Percentiles rank a stretch among this genome's conserved stretches.
These are phyloP conservation scores for Syrrhaptes paradoxus DNA, from an alignment of 2,113 vertebrate species.

Conservation along the genomic window DNA sequence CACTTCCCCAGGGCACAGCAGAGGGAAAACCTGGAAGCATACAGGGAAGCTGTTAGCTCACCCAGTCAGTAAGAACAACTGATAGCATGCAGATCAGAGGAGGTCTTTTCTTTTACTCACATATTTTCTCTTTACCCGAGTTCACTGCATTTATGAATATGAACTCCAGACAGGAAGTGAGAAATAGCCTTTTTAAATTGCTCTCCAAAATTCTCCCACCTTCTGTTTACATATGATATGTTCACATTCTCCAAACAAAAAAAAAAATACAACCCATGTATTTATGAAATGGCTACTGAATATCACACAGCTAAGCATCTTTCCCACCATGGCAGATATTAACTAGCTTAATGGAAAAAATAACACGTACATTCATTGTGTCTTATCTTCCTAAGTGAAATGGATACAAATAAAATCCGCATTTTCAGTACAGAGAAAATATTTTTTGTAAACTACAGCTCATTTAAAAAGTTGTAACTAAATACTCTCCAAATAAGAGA, in stretches of 20 bases:
- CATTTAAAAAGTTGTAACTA: background rate
- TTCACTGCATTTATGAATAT: background rate
- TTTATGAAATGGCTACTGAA: background rate
- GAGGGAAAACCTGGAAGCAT: background rate
- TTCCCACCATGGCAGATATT: background rate
- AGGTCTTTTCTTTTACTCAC: background rate
- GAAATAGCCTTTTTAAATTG: background rate
- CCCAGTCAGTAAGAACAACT: background rate
- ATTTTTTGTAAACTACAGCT: background rate
- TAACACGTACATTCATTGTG: background rate
- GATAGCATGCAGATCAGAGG: background rate
- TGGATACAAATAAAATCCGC: background rate
- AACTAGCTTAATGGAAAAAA: background rate
- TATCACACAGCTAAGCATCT: background rate
- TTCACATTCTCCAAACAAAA: background rate
- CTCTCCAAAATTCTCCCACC: background rate
- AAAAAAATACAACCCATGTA: background rate
- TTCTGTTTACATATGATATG: background rate
- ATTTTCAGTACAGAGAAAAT: background rate
- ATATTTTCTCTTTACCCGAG: background rate
- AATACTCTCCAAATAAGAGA: background rate
- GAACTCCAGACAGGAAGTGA: background rate
- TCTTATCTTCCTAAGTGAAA: background rate
- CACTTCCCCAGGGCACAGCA: background rate
- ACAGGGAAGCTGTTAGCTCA: background rate